Evolutionary conservation across 2,888 invertebrate genomes (phyloP), one percentile per base, ranked within the genome.

Genomic region (Dorcus parallelipipedus): DNA sequence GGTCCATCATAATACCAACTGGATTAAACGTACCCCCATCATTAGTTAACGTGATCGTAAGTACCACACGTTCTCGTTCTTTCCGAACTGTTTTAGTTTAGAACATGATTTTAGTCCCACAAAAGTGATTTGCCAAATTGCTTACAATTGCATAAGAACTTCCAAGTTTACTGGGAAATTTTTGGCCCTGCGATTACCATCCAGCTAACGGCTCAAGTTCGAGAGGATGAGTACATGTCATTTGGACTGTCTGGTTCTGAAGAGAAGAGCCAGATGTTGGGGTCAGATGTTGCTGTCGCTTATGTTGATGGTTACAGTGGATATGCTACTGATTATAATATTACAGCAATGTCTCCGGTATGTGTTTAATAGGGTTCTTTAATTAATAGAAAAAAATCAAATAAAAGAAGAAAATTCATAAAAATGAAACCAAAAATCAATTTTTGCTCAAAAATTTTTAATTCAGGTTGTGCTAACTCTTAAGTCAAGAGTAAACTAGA

Each of bases 181-280:
- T 94, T 94, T 77, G 95, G 95, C 0, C 91, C 90, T 20, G 89
- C 89, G 75, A 86, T 95, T 63, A 95, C 95, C 7, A 82, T 95
- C 55, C 89, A 94, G 76, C 79, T 95, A 9, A 87, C 91, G 9
- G 95, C 88, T 1, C 87, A 89, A 82, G 85, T 91, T 49, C 81
- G 74, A 0, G 85, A 85, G 65, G 82, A 89, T 69, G 93, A 93
- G 68, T 95, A 95, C 78, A 89, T 95, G 86, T 87, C 93, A 9
- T 94, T 95, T 77, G 95, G 95, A 38, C 79, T 94, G 53, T 94
- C 94, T 23, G 95, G 95, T 50, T 86, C 88, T 1, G 79, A 79
- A 7, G 80, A 80, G 17, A 80, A 81, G 42, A 88, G 91, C 66
- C 84, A 85, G 77, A 95, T 95, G 95, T 79, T 90, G 69, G 93